Evolutionary conservation across 2,113 vertebrate genomes (phyloP), one percentile per base, ranked within the genome.

Genomic region (Chinchilla lanigera): DNA sequence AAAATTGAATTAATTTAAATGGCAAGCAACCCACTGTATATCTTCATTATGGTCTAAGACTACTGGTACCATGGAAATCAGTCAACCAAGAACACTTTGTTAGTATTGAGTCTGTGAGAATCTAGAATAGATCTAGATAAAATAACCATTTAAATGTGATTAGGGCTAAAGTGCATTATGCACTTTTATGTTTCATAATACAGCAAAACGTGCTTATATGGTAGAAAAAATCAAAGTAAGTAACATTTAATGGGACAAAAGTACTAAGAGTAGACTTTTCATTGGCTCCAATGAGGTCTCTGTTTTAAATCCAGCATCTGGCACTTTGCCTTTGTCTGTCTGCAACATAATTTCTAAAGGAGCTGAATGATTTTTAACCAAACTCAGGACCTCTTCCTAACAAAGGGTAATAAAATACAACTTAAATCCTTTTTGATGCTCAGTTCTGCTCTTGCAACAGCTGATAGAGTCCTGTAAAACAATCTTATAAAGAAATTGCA

Each of bases 1-100:
- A 97, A 97, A 96, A 93, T 94, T 7, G 91, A 97, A 97, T 97
- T 98, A 96, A 98, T 97, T 97, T 97, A 97, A 96, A 89, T 88
- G 93, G 90, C 81, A 96, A 97, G 88, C 82, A 56, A 84, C 41
- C 81, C 47, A 65, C 77, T 89, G 56, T 95, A 71, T 82, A 94
- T 97, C 85, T 96, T 97, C 94, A 90, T 97, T 97, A 97, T 20
- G 7, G 86, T 35, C 78, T 89, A 93, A 77, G 77, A 82, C 56
- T 85, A 87, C 52, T 63, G 50, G 47, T 96, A 87, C 77, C 67
- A 67, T 83, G 71, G 89, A 96, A 97, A 96, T 96, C 82, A 83
- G 60, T 90, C 88, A 96, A 81, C 52, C 19, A 38, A 95, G 88
- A 95, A 90, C 24, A 61, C 94, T 90, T 88, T 88, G 94, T 85